Percentiles rank a stretch among this genome's conserved stretches.
phyloP scores from a whole-genome alignment of 2,888 invertebrate genomes.

The Troides oblongomaculatus region DNA sequence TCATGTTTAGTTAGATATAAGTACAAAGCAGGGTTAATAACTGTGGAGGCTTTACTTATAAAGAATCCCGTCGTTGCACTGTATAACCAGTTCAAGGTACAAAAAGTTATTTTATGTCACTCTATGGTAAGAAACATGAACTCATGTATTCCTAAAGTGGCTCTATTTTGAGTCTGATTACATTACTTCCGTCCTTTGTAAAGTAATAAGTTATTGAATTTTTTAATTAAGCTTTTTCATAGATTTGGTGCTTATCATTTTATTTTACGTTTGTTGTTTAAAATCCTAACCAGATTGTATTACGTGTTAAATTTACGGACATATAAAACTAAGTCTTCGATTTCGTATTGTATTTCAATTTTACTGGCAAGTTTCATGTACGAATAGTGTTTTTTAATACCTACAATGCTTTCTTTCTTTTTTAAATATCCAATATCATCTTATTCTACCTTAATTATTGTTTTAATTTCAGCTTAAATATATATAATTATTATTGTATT shows the following conservation, averaged over 20 bases:
- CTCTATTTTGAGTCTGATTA: conserved; percentile 28
- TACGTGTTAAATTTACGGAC: neutral
- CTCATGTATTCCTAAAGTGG: conserved; percentile 13
- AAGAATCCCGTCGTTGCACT: conserved; percentile 35
- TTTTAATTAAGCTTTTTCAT: conserved; percentile 16
- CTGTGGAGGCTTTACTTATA: conserved; percentile 37
- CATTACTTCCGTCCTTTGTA: conserved; percentile 25
- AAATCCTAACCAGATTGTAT: conserved; percentile 7
- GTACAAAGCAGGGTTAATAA: conserved; percentile 36
- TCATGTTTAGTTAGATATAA: conserved; percentile 27
- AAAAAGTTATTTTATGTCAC: conserved; percentile 32
- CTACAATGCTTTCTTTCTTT: neutral
- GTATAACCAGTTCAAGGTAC: conserved; percentile 35
- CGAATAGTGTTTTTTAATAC: neutral
- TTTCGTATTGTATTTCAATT: conserved; percentile 1
- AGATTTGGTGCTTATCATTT: conserved; percentile 30
- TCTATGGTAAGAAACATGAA: conserved; percentile 18
- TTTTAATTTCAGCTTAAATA: neutral
- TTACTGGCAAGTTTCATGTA: neutral
- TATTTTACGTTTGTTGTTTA: conserved; percentile 10
- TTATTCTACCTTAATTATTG: no score
- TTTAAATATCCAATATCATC: no score
- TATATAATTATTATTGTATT: neutral
- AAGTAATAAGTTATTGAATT: conserved; percentile 13
- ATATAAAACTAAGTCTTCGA: neutral